These are phyloP conservation scores for Drosophila hydei DNA, from an alignment of 1,140 invertebrate genomes.

Conservation along the genomic window DNA sequence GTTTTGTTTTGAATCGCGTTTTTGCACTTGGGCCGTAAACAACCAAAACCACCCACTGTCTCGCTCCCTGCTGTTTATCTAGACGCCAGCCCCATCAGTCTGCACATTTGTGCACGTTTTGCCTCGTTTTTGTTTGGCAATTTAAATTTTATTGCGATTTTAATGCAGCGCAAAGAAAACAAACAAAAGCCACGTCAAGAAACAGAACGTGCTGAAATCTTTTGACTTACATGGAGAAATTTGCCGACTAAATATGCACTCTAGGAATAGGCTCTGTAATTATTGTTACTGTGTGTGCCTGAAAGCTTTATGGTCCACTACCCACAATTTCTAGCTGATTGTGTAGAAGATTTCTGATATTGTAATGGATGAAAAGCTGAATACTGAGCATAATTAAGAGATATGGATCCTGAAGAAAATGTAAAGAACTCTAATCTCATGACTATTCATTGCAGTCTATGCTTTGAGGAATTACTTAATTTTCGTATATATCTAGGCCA, in stretches of 20 bases:
- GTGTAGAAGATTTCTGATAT: too few relatives aligned
- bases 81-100: constrained; percentile 17
- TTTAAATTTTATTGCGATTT: constrained; percentile 80
- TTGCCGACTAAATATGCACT: constrained; percentile 59
- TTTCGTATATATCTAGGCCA: not conserved
- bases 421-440: too few relatives aligned
- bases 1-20: constrained; percentile 76
- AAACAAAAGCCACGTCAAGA: constrained; percentile 41
- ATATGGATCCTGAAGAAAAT: too few relatives aligned
- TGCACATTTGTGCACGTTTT: constrained; percentile 55
- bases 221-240: constrained; percentile 55
- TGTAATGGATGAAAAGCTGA: not conserved
- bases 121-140: constrained; percentile 52
- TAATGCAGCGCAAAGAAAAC: constrained; percentile 55
- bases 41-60: constrained; percentile 23
- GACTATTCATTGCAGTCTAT: not conserved
- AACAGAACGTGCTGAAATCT: constrained; percentile 43
- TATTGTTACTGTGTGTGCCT: constrained; percentile 15
- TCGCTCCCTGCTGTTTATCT: constrained; percentile 22
- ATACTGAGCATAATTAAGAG: too few relatives aligned
- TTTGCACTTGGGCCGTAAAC: constrained; percentile 37
- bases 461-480: not conserved
- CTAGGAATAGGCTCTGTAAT: constrained; percentile 19
- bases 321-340: too few relatives aligned
- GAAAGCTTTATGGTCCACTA: constrained; percentile 11